These are phyloP conservation scores for Aurelia coerulea DNA, from an alignment of 30 jellyfish, hydroid and myxozoan species.

Conservation along the genomic window DNA sequence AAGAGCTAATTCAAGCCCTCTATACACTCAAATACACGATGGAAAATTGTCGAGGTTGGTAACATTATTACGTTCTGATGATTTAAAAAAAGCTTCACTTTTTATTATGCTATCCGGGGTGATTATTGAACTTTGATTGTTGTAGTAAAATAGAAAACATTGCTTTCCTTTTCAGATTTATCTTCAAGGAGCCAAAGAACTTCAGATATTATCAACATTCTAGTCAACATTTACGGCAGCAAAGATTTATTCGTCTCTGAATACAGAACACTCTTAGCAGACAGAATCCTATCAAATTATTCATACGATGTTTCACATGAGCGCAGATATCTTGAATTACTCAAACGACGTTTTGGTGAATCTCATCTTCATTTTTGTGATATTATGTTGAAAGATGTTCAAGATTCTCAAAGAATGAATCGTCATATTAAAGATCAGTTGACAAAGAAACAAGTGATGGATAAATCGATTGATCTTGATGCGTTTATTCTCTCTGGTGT, in stretches of 20 bases:
- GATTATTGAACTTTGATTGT: too few species aligned
- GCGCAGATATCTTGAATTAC: constrained; percentile 92
- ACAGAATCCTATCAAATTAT: constrained; percentile 76
- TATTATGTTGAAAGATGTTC: constrained; percentile 95
- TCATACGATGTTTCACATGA: constrained; percentile 89
- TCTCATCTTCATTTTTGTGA: constrained; percentile 93
- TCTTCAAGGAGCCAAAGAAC: constrained; percentile 87
- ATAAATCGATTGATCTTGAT: constrained; percentile 62
- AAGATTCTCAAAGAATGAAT: constrained; percentile 96
- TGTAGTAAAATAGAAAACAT: too few species aligned
- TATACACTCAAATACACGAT: too few species aligned
- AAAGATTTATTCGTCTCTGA: constrained; percentile 95
- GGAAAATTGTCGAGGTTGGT: too few species aligned
- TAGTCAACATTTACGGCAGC: constrained; percentile 95
- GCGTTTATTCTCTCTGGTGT: constrained; percentile 88
- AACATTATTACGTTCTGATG: too few species aligned
- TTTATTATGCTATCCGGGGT: too few species aligned
- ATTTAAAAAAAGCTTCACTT: too few species aligned
- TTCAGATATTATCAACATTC: constrained; percentile 93
- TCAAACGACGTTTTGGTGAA: constrained; percentile 97
- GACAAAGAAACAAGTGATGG: constrained; percentile 24
- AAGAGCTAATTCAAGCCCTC: too few species aligned
- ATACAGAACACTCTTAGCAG: constrained; percentile 88
- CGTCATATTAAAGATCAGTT: constrained; percentile 84
- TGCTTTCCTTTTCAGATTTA: constrained; percentile 46